A percentile compares a stretch with the other conserved stretches of the same genome.
Conservation (phyloP, 2,113 vertebrate species). For the Piaya cayana region DNA sequence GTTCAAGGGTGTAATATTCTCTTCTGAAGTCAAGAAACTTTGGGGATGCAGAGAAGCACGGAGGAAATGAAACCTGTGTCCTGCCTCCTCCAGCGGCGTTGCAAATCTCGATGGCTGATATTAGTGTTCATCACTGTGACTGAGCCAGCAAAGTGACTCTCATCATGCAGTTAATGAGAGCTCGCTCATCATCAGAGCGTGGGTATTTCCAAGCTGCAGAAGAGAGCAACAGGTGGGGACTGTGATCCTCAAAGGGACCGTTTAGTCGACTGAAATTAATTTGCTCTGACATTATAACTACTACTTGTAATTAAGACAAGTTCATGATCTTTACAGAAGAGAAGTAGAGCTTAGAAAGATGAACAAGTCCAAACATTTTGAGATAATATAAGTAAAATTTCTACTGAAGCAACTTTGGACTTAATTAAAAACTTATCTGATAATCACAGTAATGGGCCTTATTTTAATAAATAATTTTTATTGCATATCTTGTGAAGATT, state of each 20-base stretch:
- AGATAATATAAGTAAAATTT: constrained; percentile 53
- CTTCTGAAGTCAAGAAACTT: background rate
- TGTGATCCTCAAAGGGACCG: constrained; percentile 9
- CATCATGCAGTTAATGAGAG: background rate
- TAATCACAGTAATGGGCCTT: constrained; percentile 29
- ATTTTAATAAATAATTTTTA: constrained; percentile 58
- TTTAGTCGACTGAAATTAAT: constrained; percentile 51
- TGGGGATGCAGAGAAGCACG: background rate
- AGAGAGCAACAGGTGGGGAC: background rate
- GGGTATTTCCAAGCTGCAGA: background rate
- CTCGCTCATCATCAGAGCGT: accelerated
- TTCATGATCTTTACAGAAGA: constrained; percentile 48
- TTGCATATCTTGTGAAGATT: constrained; percentile 15
- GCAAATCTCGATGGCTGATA: background rate
- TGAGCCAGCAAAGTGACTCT: background rate
- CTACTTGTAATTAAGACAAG: constrained; percentile 63
- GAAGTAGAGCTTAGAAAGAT: constrained; percentile 36
- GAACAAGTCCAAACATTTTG: constrained; percentile 52
- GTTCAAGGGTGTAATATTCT: background rate
- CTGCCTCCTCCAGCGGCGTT: background rate
- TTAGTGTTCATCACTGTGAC: accelerated
- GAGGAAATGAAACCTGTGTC: background rate
- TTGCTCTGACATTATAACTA: constrained; percentile 60
- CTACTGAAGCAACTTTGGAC: constrained; percentile 7
- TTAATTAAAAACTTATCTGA: constrained; percentile 51